A percentile compares a stretch with the other conserved stretches of the same genome.
phyloP scores from a whole-genome alignment of 2,797 vertebrate species.

The Tauraco hartlaubi region DNA sequence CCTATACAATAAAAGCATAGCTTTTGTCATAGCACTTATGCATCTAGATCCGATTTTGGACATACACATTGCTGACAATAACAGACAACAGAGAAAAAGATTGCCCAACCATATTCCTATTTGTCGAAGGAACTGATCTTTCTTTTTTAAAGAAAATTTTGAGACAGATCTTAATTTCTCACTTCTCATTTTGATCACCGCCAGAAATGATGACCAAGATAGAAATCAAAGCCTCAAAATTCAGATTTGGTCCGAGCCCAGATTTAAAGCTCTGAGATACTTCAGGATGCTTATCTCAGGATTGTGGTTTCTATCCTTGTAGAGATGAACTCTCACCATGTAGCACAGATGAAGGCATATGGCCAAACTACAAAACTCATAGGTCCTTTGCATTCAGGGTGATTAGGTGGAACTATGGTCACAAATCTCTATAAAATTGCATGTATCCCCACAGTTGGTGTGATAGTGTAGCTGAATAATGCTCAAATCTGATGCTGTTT shows the following conservation, averaged over 20 bases:
- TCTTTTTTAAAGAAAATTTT: background rate
- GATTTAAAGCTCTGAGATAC: background rate
- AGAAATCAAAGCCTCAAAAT: background rate
- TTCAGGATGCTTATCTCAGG: background rate
- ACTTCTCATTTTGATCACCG: background rate
- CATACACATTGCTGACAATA: background rate
- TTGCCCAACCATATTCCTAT: background rate
- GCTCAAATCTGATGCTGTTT: background rate
- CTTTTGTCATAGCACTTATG: background rate
- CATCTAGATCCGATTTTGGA: background rate
- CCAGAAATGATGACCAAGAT: background rate
- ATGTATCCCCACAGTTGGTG: background rate
- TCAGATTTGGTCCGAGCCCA: background rate
- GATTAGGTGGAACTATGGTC: background rate
- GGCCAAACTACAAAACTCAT: background rate
- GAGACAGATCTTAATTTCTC: background rate
- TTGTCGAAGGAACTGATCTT: background rate
- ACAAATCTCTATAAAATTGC: background rate
- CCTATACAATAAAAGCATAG: background rate
- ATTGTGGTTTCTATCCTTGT: background rate
- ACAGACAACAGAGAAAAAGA: background rate
- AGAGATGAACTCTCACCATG: background rate
- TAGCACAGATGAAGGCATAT: background rate
- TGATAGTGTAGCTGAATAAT: background rate
- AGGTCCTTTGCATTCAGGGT: background rate